Evolutionary conservation across 2,888 invertebrate species (phyloP).

Genomic region (Calameuta pallipes): DNA sequence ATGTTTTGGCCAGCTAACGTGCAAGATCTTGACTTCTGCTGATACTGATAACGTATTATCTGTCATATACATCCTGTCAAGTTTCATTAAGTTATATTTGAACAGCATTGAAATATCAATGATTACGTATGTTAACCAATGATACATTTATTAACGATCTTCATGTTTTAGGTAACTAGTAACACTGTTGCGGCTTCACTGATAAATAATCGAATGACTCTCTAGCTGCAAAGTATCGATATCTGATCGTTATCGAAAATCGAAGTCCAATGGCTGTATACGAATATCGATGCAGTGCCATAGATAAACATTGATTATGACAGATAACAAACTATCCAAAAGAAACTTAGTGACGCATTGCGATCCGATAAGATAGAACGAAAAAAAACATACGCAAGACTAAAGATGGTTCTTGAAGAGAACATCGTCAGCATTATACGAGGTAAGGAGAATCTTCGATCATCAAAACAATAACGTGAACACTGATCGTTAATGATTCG

Average conservation of each 20-base stretch:
- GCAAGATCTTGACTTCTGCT: not conserved
- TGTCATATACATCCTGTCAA: not conserved
- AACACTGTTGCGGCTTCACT: not conserved
- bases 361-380: constrained; percentile 1
- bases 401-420: not conserved
- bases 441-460: not conserved
- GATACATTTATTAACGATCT: not conserved
- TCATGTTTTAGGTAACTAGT: not conserved
- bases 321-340: not conserved
- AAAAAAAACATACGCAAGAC: not conserved
- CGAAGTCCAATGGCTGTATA: not conserved
- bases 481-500: not conserved
- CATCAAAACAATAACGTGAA: not conserved
- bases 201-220: not conserved
- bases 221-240: not conserved
- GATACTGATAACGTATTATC: not conserved
- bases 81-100: not conserved
- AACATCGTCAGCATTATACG: not conserved
- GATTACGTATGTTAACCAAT: not conserved
- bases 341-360: not conserved
- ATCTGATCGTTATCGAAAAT: not conserved
- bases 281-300: not conserved
- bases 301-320: not conserved
- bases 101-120: not conserved
- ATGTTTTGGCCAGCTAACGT: not conserved